Evolutionary conservation across 2,113 vertebrate genomes (phyloP).

Genomic region (Hylia prasina): DNA sequence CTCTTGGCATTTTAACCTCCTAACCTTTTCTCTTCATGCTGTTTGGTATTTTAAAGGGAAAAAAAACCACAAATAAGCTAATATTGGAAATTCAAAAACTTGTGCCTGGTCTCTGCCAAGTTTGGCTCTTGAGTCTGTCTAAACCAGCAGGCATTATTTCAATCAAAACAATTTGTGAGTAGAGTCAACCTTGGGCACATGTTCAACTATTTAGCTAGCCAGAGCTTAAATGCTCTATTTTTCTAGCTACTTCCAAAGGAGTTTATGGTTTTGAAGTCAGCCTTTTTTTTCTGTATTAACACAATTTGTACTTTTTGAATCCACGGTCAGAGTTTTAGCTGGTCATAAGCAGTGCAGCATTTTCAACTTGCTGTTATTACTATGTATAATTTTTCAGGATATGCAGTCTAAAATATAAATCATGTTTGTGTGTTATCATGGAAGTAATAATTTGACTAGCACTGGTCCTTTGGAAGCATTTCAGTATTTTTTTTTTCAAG

Average conservation of each 20-base stretch:
- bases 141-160: not conserved
- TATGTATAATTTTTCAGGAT: not conserved
- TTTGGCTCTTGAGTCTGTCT: not conserved
- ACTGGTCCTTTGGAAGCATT: not conserved
- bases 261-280: not conserved
- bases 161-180: conserved; percentile 14
- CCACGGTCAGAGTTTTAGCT: not conserved
- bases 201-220: conserved; percentile 12
- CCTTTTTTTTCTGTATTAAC: not conserved
- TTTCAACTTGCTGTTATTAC: not conserved
- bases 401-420: not conserved
- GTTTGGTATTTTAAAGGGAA: not conserved
- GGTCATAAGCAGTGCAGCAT: not conserved
- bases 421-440: not conserved
- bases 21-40: not conserved
- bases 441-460: conserved; percentile 14
- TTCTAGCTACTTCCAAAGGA: not conserved
- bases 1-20: not conserved
- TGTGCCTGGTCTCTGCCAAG: not conserved
- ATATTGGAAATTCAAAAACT: not conserved
- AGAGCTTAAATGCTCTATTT: not conserved
- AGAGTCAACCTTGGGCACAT: not conserved
- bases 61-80: not conserved
- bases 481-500: not conserved
- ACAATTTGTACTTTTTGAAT: not conserved